Evolutionary conservation across 2,113 vertebrate genomes (phyloP).

Genomic region (Phyllostomus discolor): DNA sequence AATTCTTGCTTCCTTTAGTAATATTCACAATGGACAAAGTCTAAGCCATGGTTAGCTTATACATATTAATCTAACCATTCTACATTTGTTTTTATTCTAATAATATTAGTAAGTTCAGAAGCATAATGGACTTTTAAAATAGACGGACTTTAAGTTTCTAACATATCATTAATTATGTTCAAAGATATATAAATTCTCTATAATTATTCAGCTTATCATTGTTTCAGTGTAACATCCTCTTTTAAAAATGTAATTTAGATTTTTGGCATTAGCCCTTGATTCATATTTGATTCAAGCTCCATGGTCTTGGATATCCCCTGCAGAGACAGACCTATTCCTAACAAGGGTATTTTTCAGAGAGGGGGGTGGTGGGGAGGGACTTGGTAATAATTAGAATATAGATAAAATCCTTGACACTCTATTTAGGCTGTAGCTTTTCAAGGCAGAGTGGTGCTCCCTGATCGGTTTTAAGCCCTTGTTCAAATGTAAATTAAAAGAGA

Average conservation of each 20-base stretch:
- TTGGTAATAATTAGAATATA: constrained; percentile 63
- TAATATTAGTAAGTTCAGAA: constrained; percentile 72
- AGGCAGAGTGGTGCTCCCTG: constrained; percentile 57
- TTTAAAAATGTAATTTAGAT: constrained; percentile 68
- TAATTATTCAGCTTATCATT: constrained; percentile 69
- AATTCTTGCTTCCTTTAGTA: constrained; percentile 72
- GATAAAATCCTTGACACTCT: constrained; percentile 62
- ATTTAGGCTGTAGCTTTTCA: constrained; percentile 52
- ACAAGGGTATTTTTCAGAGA: neutral
- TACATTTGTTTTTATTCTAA: constrained; percentile 66
- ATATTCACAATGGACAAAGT: constrained; percentile 69
- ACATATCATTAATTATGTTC: constrained; percentile 74
- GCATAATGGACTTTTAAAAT: constrained; percentile 63
- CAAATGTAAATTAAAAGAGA: constrained; percentile 74
- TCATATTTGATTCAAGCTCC: constrained; percentile 48
- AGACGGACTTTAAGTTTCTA: constrained; percentile 71
- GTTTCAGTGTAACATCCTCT: constrained; percentile 62
- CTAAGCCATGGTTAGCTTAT: constrained; percentile 65
- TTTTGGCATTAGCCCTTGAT: constrained; percentile 50
- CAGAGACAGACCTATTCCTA: constrained; percentile 45
- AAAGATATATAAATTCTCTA: constrained; percentile 72
- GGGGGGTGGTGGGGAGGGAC: neutral
- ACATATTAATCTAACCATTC: constrained; percentile 68
- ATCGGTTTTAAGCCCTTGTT: constrained; percentile 70
- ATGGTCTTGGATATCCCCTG: constrained; percentile 42